These are phyloP conservation scores for Acromyrmex heyeri DNA, from an alignment of 1,140 invertebrate species.

Conservation along the genomic window DNA sequence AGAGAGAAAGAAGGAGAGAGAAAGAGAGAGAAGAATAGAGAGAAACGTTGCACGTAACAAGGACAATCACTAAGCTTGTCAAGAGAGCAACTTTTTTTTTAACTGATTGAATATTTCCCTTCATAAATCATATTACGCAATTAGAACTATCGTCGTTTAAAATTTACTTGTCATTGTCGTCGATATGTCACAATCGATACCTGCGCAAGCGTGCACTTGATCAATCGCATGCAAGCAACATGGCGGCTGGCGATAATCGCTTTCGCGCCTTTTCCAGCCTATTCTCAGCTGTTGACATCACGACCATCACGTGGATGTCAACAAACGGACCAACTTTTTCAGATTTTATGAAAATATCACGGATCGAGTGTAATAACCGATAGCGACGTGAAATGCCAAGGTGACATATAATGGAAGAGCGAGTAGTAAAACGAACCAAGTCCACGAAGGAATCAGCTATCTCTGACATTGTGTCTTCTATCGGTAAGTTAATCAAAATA, in stretches of 20 bases:
- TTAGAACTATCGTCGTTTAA: background rate
- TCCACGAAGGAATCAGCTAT: conserved; percentile 48
- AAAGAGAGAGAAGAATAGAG: background rate
- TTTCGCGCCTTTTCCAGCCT: conserved; percentile 15
- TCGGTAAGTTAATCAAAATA: conserved; percentile 62
- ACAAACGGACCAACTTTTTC: background rate
- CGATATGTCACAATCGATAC: background rate
- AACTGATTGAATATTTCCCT: background rate
- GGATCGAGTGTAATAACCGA: background rate
- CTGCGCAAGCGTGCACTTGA: background rate
- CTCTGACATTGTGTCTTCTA: conserved; percentile 56
- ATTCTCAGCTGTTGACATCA: background rate
- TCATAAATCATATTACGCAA: background rate
- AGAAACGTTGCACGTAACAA: background rate
- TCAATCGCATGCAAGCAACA: background rate
- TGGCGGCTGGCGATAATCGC: background rate
- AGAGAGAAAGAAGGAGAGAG: background rate
- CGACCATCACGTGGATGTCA: background rate
- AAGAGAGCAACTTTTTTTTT: background rate
- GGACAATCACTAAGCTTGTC: background rate
- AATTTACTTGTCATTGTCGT: background rate
- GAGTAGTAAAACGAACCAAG: conserved; percentile 57
- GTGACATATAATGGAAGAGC: conserved; percentile 9
- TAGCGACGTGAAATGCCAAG: too few species aligned
- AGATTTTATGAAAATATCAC: background rate